A percentile compares a stretch with the other conserved stretches of the same genome.
Evolutionary conservation across 2,113 vertebrate species (phyloP).

Genomic region (Aramus guarauna): DNA sequence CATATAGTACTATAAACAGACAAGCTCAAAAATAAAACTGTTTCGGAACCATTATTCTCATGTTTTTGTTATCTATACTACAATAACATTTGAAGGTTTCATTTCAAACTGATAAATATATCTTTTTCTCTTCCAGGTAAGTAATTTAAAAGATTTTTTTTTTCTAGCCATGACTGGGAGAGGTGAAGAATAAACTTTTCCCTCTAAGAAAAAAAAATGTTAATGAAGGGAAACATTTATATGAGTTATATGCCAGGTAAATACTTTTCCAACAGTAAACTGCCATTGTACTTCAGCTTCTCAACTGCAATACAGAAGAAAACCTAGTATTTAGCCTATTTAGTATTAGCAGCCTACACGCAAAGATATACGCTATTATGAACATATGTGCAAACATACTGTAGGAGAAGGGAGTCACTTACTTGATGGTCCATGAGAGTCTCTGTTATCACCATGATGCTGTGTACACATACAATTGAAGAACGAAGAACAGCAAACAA

Average conservation of each 20-base stretch:
- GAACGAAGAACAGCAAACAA: slow-evolving; percentile 69
- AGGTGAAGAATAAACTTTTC: background rate
- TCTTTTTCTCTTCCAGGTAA: background rate
- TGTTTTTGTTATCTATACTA: background rate
- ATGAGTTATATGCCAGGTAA: background rate
- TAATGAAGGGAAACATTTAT: background rate
- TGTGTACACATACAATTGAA: slow-evolving; percentile 71
- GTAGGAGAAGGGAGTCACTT: slow-evolving; percentile 69
- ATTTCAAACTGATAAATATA: background rate
- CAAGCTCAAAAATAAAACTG: background rate
- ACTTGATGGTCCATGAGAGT: slow-evolving; percentile 81
- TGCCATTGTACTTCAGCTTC: background rate
- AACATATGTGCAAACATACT: background rate
- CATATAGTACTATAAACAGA: background rate
- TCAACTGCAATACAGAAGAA: background rate
- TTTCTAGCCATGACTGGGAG: background rate
- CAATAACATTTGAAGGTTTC: background rate
- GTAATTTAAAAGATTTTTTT: background rate
- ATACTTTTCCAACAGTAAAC: background rate
- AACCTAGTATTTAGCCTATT: background rate
- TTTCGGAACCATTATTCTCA: background rate
- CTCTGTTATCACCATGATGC: slow-evolving; percentile 85
- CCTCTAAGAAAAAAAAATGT: background rate
- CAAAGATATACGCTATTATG: background rate
- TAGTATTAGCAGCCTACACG: background rate